These are phyloP conservation scores for Trachops cirrhosus DNA, from an alignment of 2,797 vertebrate genomes.

Conservation along the genomic window DNA sequence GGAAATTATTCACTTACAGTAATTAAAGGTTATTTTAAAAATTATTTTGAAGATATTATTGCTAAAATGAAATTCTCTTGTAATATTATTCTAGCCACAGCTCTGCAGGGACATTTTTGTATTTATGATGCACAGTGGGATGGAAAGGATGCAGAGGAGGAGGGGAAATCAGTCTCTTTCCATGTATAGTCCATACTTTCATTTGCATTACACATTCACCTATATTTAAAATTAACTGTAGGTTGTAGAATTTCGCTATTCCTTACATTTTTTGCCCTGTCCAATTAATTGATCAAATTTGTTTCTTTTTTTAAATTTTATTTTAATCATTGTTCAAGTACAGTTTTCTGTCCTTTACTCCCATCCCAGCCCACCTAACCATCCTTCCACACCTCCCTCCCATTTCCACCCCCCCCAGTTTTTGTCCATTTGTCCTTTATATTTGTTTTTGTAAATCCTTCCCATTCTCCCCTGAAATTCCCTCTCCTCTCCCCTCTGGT, in stretches of 20 bases:
- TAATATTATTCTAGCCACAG: neutral
- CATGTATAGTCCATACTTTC: fast-evolving
- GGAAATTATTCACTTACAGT: neutral
- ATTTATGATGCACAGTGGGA: neutral
- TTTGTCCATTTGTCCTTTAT: too few species aligned
- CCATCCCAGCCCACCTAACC: too few species aligned
- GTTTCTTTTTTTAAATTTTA: too few species aligned
- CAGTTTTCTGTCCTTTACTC: too few species aligned
- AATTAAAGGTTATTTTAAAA: slow-evolving; percentile 44
- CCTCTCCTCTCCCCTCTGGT: too few species aligned
- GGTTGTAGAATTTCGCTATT: neutral
- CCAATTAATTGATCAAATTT: neutral
- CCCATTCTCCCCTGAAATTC: too few species aligned
- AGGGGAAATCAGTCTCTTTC: fast-evolving
- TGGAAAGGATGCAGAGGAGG: neutral
- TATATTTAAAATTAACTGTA: neutral
- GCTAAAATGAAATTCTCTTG: neutral
- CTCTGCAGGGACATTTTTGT: neutral
- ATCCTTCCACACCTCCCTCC: too few species aligned
- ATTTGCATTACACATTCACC: neutral
- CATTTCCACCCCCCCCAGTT: too few species aligned
- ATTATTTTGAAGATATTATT: neutral
- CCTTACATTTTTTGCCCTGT: slow-evolving; percentile 13
- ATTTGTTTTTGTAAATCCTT: too few species aligned
- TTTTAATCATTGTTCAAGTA: too few species aligned